Conservation (phyloP, 2,797 vertebrate species). For the Gobionotothen gibberifrons region DNA sequence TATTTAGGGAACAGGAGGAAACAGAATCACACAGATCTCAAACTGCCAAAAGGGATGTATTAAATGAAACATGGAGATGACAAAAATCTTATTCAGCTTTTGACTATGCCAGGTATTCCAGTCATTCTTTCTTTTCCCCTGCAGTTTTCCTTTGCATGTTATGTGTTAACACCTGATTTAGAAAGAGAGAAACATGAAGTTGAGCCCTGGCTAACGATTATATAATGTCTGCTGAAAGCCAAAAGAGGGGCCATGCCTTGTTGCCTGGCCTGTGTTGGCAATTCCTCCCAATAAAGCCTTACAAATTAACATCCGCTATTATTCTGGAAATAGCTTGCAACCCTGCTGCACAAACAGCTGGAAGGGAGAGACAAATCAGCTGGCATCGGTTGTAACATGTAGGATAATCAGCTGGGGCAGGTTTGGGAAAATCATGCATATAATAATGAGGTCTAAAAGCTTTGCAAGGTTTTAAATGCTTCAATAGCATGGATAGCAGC, state of each 20-base stretch:
- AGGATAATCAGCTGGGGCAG: conserved; percentile 76
- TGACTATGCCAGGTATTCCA: neutral
- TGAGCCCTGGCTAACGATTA: conserved; percentile 65
- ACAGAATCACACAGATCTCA: conserved; percentile 46
- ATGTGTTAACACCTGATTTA: conserved; percentile 53
- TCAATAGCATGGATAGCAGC: conserved; percentile 61
- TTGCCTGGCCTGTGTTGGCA: conserved; percentile 73
- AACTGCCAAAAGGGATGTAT: conserved; percentile 32
- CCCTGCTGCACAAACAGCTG: conserved; percentile 78
- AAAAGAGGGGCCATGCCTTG: conserved; percentile 57
- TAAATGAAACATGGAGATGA: conserved; percentile 37
- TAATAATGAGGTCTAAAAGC: conserved; percentile 75
- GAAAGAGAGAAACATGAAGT: conserved; percentile 54
- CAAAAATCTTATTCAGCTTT: conserved; percentile 11
- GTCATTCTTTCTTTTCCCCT: conserved; percentile 7
- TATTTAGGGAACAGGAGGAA: conserved; percentile 66
- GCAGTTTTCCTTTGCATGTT: neutral
- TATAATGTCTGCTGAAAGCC: conserved; percentile 69
- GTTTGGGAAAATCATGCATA: conserved; percentile 67
- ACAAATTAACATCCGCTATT: conserved; percentile 83
- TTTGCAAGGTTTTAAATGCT: conserved; percentile 69
- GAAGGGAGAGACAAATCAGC: conserved; percentile 74
- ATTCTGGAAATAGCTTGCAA: conserved; percentile 79
- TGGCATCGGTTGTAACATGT: conserved; percentile 66
- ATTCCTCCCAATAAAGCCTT: conserved; percentile 72